Base-by-base conservation (phyloP, 2,888 invertebrate genomes). In the Syrphus vitripennis region DNA sequence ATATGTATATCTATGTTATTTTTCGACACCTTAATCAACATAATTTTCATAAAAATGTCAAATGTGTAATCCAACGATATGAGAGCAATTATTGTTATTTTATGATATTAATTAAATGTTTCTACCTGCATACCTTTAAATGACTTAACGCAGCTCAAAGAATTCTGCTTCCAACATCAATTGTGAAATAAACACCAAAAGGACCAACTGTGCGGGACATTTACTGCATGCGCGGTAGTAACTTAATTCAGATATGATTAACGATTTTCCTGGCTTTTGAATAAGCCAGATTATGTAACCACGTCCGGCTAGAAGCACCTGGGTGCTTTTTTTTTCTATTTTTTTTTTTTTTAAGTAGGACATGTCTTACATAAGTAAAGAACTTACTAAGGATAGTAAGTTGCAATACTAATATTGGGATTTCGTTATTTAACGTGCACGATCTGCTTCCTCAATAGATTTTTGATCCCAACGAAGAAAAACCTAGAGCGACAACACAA, bases 231-330 rank as follows among this genome's bases (percentile, higher is more conserved):
- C 26, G 14, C 48, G 69, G 50, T 79, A 75, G 75, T 84, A 76
- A 76, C 80, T 84, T 80, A 57, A 80, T 84, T 57, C 61, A 53
- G 42, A 63, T 50, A 76, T 84, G 80, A 84, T 84, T 84, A 76
- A 84, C 61, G 57, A 67, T 48, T 50, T 63, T 40, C 6, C 37
- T n/a, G 69, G 57, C 50, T 50, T 57, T 57, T 19, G 50, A 75
- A 19, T 31, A 63, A 34, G 50, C 67, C 69, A 40, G 21, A 40
- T n/a, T n/a, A n/a, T 57, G 67, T 9, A 53, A 24, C 34, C 63
- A 48, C 19, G 24, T 29, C 26, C 65, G 31, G 24, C 6, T n/a
- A 16, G 29, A 26, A 2, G 21, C 29, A 67, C 19, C 61, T 57
- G 45, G 16, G 45, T 45, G 45, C 59, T 48, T 31, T 53, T n/a